A percentile compares a stretch with the other conserved stretches of the same genome.
Evolutionary conservation across 92 coral and sea anemone species (phyloP).

Genomic region (Parazoanthus darwini): DNA sequence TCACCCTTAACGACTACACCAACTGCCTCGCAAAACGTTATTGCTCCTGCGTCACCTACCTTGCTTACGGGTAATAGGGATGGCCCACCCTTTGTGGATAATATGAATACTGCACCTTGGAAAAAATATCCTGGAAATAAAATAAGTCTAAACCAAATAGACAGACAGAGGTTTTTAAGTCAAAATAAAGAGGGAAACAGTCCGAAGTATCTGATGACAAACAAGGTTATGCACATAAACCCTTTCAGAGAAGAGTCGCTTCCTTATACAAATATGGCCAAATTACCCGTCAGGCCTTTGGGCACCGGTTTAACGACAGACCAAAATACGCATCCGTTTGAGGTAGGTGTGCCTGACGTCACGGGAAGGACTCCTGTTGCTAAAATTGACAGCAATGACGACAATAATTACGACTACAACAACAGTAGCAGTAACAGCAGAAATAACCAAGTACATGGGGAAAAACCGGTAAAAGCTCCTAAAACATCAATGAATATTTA

Average conservation of each 20-base stretch:
- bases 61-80: neutral
- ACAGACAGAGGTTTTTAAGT: neutral
- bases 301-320: neutral
- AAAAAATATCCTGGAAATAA: neutral
- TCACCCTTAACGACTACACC: neutral
- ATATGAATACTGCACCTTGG: neutral
- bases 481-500: neutral
- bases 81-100: neutral
- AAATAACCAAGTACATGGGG: neutral
- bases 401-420: neutral
- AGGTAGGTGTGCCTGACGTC: neutral
- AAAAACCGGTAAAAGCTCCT: neutral
- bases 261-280: neutral
- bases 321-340: neutral
- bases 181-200: neutral
- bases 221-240: neutral
- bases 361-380: neutral
- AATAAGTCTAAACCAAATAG: neutral
- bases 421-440: neutral
- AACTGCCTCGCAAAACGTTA: neutral
- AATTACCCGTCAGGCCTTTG: neutral
- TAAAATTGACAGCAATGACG: neutral
- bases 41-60: neutral
- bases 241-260: neutral
- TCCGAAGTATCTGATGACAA: neutral